Evolutionary conservation across 2,888 invertebrate genomes (phyloP).

Genomic region (Spodoptera picta): DNA sequence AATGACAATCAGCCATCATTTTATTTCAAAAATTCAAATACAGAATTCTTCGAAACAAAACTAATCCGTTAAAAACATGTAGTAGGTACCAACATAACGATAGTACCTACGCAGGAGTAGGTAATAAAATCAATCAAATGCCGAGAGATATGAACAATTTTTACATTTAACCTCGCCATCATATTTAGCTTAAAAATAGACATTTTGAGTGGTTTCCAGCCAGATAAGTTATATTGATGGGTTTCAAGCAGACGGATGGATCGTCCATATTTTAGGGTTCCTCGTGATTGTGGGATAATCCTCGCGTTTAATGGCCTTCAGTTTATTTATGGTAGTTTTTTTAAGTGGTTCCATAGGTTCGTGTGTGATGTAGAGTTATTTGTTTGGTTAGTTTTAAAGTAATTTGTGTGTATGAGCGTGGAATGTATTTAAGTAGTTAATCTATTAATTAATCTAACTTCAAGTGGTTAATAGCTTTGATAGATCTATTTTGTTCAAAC

Average conservation of each 20-base stretch:
- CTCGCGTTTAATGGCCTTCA: constrained; percentile 48
- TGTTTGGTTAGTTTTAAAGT: constrained; percentile 34
- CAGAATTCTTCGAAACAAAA: constrained; percentile 59
- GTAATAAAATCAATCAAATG: constrained; percentile 87
- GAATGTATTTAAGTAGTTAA: no score
- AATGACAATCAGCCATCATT: constrained; percentile 43
- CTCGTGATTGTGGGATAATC: constrained; percentile 69
- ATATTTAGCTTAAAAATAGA: constrained; percentile 86
- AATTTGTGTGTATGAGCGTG: neutral
- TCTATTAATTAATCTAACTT: no score
- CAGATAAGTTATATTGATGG: constrained; percentile 85
- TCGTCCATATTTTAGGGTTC: constrained; percentile 68
- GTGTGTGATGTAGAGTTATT: constrained; percentile 14
- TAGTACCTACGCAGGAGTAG: constrained; percentile 64
- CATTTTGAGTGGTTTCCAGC: constrained; percentile 80
- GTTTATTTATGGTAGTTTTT: constrained; percentile 54
- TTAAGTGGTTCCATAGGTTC: constrained; percentile 41
- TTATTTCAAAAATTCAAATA: constrained; percentile 46
- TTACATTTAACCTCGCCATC: constrained; percentile 77
- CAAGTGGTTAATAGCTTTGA: no score
- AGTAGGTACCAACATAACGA: constrained; percentile 60
- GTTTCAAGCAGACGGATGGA: constrained; percentile 76
- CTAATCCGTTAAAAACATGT: constrained; percentile 64
- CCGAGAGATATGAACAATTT: constrained; percentile 80
- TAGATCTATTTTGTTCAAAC: no score